These are phyloP conservation scores for Garra rufa DNA, from an alignment of 2,113 vertebrate genomes.

Conservation along the genomic window DNA sequence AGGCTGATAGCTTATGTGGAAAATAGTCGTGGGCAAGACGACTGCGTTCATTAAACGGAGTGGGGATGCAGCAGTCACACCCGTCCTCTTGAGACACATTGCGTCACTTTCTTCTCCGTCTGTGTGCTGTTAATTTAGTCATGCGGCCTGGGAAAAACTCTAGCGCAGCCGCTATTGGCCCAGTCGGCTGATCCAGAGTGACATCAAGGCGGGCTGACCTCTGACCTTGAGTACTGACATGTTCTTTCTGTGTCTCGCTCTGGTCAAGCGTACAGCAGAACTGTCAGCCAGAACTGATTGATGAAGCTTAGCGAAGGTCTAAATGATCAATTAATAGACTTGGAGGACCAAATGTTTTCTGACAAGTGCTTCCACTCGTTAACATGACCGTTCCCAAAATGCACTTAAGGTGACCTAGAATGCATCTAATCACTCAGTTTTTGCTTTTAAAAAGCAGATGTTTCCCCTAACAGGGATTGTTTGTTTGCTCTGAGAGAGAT, in stretches of 20 bases:
- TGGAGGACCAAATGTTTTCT: background rate
- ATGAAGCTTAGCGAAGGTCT: constrained; percentile 34
- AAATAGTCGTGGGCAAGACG: background rate
- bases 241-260: constrained; percentile 18
- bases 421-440: background rate
- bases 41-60: background rate
- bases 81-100: constrained; percentile 41
- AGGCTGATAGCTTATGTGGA: background rate
- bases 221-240: constrained; percentile 35
- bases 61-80: constrained; percentile 28
- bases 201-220: constrained; percentile 33
- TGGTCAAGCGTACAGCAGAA: background rate
- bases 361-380: background rate
- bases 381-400: background rate
- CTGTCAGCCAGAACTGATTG: constrained; percentile 14
- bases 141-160: constrained; percentile 15
- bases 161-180: background rate
- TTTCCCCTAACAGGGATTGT: background rate
- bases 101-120: constrained; percentile 38
- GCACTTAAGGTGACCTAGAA: background rate
- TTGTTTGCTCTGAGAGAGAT: background rate
- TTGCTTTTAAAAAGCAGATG: background rate
- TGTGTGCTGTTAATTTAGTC: constrained; percentile 22
- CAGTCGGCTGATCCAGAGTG: constrained; percentile 18
- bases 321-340: constrained; percentile 37